Conservation (phyloP, 2,113 vertebrate genomes). For the Gasterosteus aculeatus region DNA sequence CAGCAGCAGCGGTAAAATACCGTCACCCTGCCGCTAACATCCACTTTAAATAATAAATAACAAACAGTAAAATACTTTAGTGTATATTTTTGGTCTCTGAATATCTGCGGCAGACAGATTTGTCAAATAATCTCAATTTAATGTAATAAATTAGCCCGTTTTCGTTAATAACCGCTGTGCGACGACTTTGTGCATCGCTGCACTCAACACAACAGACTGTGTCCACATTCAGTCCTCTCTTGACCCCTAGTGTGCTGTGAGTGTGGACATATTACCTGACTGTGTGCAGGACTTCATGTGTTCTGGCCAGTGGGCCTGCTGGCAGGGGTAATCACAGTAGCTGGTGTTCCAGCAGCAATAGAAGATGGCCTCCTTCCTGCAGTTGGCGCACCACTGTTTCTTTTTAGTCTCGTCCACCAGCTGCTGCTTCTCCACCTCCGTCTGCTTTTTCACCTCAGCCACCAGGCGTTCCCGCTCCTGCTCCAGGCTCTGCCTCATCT, state of each 20-base stretch:
- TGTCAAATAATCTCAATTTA: background rate
- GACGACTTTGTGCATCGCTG: background rate
- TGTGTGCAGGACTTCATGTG: conserved; percentile 99
- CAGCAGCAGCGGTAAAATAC: background rate
- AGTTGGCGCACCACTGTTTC: conserved; percentile 98
- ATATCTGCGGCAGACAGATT: background rate
- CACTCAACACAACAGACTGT: background rate
- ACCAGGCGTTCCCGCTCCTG: conserved; percentile 93
- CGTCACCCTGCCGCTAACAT: background rate
- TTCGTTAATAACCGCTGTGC: background rate
- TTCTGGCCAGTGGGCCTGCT: conserved; percentile 98
- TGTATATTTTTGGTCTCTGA: background rate
- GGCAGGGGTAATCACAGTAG: conserved; percentile 98
- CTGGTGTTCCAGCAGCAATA: conserved; percentile 99
- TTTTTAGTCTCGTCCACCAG: conserved; percentile 97
- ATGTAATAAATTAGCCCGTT: background rate
- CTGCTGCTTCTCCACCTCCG: conserved; percentile 93
- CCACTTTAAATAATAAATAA: background rate
- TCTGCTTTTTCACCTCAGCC: conserved; percentile 95
- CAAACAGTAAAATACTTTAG: background rate
- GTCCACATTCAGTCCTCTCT: background rate
- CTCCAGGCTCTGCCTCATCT: conserved; percentile 98
- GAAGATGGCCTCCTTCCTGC: conserved; percentile 97
- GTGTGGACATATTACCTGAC: conserved; percentile 85
- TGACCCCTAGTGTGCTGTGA: background rate